phyloP scores from a whole-genome alignment of 2,888 invertebrate genomes.

The Pandemis cinnamomeana region DNA sequence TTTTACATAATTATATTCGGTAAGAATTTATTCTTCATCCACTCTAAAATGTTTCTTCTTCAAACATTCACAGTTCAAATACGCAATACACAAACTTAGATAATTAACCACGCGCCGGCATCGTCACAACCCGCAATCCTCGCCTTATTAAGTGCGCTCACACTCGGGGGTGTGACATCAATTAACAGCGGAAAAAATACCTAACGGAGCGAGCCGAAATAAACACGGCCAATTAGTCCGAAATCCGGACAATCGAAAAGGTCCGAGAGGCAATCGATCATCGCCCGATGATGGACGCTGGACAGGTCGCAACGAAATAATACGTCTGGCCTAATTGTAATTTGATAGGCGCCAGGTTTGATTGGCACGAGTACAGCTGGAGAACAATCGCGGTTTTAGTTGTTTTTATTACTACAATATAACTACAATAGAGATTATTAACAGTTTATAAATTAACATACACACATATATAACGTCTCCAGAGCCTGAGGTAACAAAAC shows the following conservation, averaged over 20 bases:
- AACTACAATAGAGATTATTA: not conserved
- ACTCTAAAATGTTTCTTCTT: too few species aligned
- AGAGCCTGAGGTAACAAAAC: too few species aligned
- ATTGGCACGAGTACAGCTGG: slow-evolving; percentile 29
- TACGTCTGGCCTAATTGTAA: slow-evolving; percentile 37
- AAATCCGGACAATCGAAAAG: slow-evolving; percentile 46
- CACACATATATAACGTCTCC: too few species aligned
- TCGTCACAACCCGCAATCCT: slow-evolving; percentile 1
- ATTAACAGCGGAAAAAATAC: slow-evolving; percentile 37
- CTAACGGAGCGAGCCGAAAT: slow-evolving; percentile 32
- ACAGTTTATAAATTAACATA: too few species aligned
- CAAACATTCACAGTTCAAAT: not conserved
- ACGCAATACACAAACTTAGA: not conserved
- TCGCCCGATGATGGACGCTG: slow-evolving; percentile 15
- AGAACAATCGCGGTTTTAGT: not conserved
- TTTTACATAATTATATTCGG: too few species aligned
- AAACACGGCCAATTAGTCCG: slow-evolving; percentile 51
- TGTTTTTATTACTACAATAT: not conserved
- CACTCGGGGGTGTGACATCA: slow-evolving; percentile 25
- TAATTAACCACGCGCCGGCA: not conserved
- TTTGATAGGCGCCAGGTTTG: slow-evolving; percentile 37
- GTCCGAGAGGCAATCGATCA: slow-evolving; percentile 42
- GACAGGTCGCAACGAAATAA: slow-evolving; percentile 34
- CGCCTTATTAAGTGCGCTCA: slow-evolving; percentile 21
- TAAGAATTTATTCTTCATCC: too few species aligned